Conservation (phyloP, 2,113 vertebrate species). For the Antennarius striatus region DNA sequence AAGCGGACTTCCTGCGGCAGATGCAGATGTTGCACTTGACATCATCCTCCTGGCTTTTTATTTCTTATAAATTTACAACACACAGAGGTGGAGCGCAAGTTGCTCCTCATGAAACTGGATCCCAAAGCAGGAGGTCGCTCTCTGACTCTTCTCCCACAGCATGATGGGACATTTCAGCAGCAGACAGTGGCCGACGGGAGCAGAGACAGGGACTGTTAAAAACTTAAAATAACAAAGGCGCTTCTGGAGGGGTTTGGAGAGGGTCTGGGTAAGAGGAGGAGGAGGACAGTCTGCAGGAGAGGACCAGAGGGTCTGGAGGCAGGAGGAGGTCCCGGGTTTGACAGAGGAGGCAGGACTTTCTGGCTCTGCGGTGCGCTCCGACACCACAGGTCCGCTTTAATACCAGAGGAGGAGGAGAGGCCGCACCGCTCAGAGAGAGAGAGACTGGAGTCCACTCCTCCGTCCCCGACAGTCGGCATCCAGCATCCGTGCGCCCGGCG, state of each 20-base stretch:
- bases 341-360: conserved; percentile 68
- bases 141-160: conserved; percentile 13
- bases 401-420: conserved; percentile 28
- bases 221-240: conserved; percentile 44
- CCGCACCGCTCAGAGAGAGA: conserved; percentile 1
- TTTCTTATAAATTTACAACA: conserved; percentile 6
- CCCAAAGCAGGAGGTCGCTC: conserved; percentile 41
- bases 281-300: conserved; percentile 45
- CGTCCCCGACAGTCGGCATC: conserved; percentile 26
- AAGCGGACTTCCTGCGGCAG: background rate
- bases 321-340: conserved; percentile 68
- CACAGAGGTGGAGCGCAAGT: conserved; percentile 25
- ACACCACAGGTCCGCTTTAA: conserved; percentile 64
- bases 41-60: background rate
- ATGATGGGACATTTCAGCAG: background rate
- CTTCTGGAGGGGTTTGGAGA: background rate
- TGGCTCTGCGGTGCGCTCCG: conserved; percentile 57
- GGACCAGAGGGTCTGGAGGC: conserved; percentile 57
- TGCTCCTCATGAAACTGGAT: conserved; percentile 58
- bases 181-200: conserved; percentile 11
- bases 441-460: conserved; percentile 32
- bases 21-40: background rate
- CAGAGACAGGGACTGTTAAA: conserved; percentile 23
- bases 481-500: conserved; percentile 56
- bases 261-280: conserved; percentile 12